A percentile compares a stretch with the other conserved stretches of the same genome.
These are phyloP conservation scores for Damaliscus lunatus DNA, from an alignment of 2,113 vertebrate species.

Conservation along the genomic window DNA sequence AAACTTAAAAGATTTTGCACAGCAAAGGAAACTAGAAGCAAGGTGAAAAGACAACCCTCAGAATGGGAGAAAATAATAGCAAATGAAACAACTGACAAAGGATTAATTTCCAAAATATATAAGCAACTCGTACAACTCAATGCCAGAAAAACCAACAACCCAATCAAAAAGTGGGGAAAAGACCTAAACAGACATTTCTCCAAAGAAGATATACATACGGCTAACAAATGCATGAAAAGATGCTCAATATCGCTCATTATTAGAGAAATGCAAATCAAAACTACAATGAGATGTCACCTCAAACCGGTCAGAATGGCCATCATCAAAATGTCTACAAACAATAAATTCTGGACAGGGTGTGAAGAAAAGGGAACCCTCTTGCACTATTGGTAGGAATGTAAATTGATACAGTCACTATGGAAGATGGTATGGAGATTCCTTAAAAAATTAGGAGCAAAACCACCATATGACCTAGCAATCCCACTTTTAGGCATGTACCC, in stretches of 20 bases:
- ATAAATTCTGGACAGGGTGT: not conserved
- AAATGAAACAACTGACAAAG: not conserved
- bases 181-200: not conserved
- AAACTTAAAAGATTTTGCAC: not conserved
- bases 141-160: not conserved
- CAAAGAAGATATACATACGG: not conserved
- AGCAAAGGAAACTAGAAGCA: not conserved
- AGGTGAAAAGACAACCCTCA: not conserved
- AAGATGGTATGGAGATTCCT: not conserved
- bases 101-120: not conserved
- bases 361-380: not conserved
- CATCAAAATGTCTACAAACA: not conserved
- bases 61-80: not conserved
- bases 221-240: not conserved
- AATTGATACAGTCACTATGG: not conserved
- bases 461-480: not conserved
- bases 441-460: not conserved
- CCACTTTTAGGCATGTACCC: not conserved
- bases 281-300: not conserved
- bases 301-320: not conserved
- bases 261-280: not conserved
- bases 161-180: not conserved
- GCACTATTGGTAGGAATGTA: not conserved
- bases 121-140: not conserved
- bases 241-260: not conserved